Evolutionary conservation across 2,113 vertebrate species (phyloP).

Genomic region (Argyrosomus japonicus): DNA sequence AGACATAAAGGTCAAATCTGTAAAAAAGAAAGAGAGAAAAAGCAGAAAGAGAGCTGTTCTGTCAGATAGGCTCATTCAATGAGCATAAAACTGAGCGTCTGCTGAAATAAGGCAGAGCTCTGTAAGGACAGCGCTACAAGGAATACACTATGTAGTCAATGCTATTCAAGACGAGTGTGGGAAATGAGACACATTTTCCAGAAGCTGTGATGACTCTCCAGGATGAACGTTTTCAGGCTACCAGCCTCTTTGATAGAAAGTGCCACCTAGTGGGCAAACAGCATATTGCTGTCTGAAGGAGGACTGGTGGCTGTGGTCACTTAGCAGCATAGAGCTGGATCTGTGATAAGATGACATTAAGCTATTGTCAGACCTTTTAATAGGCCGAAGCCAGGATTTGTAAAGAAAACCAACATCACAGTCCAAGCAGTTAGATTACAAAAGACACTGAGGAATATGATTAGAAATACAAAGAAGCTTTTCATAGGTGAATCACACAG

Average conservation of each 20-base stretch:
- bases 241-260: conserved; percentile 6
- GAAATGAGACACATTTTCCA: conserved; percentile 78
- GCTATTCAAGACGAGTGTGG: conserved; percentile 43
- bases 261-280: conserved; percentile 68
- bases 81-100: conserved; percentile 24
- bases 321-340: neutral
- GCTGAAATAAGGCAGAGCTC: conserved; percentile 37
- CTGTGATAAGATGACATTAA: conserved; percentile 11
- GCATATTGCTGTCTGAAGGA: conserved; percentile 7
- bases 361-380: neutral
- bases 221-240: conserved; percentile 15
- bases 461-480: conserved; percentile 15
- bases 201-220: conserved; percentile 38
- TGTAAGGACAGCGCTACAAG: conserved; percentile 37
- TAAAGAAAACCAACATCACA: conserved; percentile 14
- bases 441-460: conserved; percentile 1
- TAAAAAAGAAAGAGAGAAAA: conserved; percentile 2
- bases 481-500: conserved; percentile 2
- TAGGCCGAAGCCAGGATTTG: neutral
- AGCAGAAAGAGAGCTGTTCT: conserved; percentile 43
- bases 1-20: conserved; percentile 46
- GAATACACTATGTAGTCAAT: conserved; percentile 31
- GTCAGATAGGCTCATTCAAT: neutral
- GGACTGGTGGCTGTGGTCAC: neutral
- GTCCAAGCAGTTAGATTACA: neutral